These are phyloP conservation scores for Mionectes macconnelli DNA, from an alignment of 2,113 vertebrate species.

Conservation along the genomic window DNA sequence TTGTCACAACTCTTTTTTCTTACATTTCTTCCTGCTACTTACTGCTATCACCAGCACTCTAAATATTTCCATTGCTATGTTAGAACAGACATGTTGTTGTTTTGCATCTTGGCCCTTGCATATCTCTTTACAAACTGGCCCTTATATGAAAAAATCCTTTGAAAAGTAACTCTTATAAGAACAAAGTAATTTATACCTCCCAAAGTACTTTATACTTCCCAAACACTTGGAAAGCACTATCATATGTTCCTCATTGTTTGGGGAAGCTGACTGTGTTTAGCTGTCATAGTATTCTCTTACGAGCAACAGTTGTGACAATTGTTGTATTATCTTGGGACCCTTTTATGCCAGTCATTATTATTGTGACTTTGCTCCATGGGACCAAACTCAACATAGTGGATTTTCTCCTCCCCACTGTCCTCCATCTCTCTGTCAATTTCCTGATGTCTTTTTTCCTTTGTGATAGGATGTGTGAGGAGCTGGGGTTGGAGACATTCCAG, in stretches of 20 bases:
- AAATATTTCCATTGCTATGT: not conserved
- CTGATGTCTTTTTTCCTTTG: not conserved
- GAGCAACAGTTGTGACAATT: not conserved
- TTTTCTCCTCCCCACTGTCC: not conserved
- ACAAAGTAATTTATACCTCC: not conserved
- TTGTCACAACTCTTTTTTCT: not conserved
- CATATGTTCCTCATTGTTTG: not conserved
- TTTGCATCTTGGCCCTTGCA: not conserved
- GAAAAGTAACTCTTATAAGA: not conserved
- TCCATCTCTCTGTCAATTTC: conserved; percentile 11
- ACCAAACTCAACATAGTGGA: not conserved
- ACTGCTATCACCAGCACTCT: not conserved
- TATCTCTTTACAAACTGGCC: not conserved
- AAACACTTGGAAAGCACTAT: not conserved
- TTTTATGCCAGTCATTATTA: conserved; percentile 8
- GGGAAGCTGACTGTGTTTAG: not conserved
- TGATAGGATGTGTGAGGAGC: not conserved
- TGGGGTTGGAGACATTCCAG: not conserved
- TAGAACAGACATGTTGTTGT: not conserved
- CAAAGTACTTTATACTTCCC: not conserved
- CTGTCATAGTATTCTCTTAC: not conserved
- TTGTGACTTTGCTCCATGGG: not conserved
- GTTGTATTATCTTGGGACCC: not conserved
- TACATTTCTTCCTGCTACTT: not conserved
- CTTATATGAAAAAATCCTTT: not conserved